Evolutionary conservation across 2,113 vertebrate genomes (phyloP).

Genomic region (Esox niger): DNA sequence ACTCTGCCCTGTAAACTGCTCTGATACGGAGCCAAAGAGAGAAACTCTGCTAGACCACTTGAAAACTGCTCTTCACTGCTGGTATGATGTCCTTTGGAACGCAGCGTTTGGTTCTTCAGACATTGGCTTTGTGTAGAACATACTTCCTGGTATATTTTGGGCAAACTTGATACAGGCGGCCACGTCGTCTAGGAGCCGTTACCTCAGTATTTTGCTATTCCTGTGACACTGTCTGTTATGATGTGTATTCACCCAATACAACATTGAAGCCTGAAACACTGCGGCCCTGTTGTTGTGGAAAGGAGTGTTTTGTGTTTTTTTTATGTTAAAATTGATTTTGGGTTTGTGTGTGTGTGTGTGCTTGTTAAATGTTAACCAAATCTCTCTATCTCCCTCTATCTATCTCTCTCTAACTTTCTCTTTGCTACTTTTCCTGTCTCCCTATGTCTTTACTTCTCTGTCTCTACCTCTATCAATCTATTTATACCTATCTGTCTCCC

Average conservation of each 20-base stretch:
- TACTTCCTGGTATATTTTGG: constrained; percentile 35
- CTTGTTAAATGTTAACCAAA: constrained; percentile 26
- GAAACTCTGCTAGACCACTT: neutral
- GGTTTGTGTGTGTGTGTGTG: too few species aligned
- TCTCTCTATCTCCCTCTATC: neutral
- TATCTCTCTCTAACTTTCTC: neutral
- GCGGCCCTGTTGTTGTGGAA: too few species aligned
- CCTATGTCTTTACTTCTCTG: neutral
- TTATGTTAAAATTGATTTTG: too few species aligned
- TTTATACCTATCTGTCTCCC: neutral
- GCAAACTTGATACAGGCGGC: constrained; percentile 30
- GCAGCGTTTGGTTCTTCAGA: too few species aligned
- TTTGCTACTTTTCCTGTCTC: too few species aligned
- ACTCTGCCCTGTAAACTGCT: too few species aligned
- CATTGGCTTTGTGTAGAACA: constrained; percentile 58
- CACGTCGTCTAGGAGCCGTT: constrained; percentile 27
- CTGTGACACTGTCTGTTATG: constrained; percentile 52
- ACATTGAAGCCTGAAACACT: too few species aligned
- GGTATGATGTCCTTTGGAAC: constrained; percentile 26
- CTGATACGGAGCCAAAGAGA: neutral
- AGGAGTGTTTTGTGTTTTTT: too few species aligned
- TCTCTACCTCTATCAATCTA: neutral
- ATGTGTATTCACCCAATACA: too few species aligned
- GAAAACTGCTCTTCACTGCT: constrained; percentile 29
- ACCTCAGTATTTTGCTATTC: too few species aligned